Evolutionary conservation across 92 coral and sea anemone genomes (phyloP), one percentile per base, ranked within the genome.

Genomic region (Bergia puertoricense): DNA sequence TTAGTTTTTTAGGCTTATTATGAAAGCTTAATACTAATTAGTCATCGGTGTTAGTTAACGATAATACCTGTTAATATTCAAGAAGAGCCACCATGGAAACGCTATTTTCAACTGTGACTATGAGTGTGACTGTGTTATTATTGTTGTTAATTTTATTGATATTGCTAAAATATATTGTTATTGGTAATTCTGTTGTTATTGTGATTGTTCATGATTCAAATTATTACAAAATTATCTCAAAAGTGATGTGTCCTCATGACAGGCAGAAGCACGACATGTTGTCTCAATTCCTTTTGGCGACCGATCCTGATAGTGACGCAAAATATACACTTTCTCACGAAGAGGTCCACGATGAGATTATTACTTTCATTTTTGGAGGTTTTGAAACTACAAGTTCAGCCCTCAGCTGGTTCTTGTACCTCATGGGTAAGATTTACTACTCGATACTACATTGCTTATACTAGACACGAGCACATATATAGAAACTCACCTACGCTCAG

Each of bases 321-420:
- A 91, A 88, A 75, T 85, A 91, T 71, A 84, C 43, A 48, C 82
- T 91, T 43, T 77, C 91, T 22, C 76, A 84, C 8, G 71, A 82
- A 23, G 93, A 91, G 82, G 91, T 91, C 39, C 93, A 88, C 86
- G 91, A 91, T 56, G 93, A 91, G 62, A 91, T 91, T 22, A 74
- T 91, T 43, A 79, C 93, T 38, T 91, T 91, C 88, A 67, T 91
- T 48, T 88, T 91, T 91, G 93, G 83, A 43, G 93, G 91, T 36
- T 91, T 91, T 88, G 93, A 91, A 45, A 91, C 93, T 4, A 85
- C 89, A 2, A 74, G 91, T 51, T 88, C 91, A 44, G 86, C 91
- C 45, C 89, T 91, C 48, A 88, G 93, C 78, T 91, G 93, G 93
- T 71, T 91, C 50, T 37, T 91, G 42, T 91, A 88, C 81, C 93